Percentiles rank a stretch among this genome's conserved stretches.
Evolutionary conservation across 2,113 vertebrate genomes (phyloP).

Genomic region (Gobiocypris rarus): DNA sequence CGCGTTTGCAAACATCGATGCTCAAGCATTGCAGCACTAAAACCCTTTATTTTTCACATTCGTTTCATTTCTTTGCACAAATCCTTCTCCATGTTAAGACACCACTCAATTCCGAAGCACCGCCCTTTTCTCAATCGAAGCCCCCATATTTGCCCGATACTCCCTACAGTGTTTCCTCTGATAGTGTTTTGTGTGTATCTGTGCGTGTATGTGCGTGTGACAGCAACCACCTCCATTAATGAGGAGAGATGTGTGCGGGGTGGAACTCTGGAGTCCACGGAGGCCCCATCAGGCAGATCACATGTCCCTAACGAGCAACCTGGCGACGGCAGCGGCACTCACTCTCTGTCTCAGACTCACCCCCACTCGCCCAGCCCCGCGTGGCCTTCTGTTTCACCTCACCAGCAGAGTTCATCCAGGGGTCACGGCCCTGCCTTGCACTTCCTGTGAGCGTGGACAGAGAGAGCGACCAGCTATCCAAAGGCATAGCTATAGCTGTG

Average conservation of each 20-base stretch:
- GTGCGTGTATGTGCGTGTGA: slow-evolving; percentile 6
- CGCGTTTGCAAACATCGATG: background rate
- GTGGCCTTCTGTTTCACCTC: slow-evolving; percentile 53
- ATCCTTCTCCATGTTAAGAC: background rate
- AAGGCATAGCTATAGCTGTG: background rate
- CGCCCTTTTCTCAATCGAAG: background rate
- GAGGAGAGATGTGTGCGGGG: slow-evolving; percentile 54
- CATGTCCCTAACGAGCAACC: slow-evolving; percentile 53
- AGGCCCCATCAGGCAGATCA: slow-evolving; percentile 47
- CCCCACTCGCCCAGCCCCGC: background rate
- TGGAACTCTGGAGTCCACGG: slow-evolving; percentile 8
- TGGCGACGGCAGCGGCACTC: slow-evolving; percentile 43
- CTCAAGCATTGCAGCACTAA: background rate
- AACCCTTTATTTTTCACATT: background rate
- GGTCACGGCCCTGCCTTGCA: slow-evolving; percentile 50
- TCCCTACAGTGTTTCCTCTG: background rate
- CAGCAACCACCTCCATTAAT: slow-evolving; percentile 46
- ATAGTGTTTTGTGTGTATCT: background rate
- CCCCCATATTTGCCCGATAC: background rate
- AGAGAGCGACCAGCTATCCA: background rate
- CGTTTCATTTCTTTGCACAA: background rate
- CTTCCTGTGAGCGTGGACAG: slow-evolving; percentile 7
- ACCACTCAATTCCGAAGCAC: background rate
- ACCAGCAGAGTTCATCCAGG: slow-evolving; percentile 48
- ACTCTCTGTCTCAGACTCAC: slow-evolving; percentile 39